Evolutionary conservation across 2,888 invertebrate species (phyloP), one percentile per base, ranked within the genome.

Genomic region (Helobdella robusta): DNA sequence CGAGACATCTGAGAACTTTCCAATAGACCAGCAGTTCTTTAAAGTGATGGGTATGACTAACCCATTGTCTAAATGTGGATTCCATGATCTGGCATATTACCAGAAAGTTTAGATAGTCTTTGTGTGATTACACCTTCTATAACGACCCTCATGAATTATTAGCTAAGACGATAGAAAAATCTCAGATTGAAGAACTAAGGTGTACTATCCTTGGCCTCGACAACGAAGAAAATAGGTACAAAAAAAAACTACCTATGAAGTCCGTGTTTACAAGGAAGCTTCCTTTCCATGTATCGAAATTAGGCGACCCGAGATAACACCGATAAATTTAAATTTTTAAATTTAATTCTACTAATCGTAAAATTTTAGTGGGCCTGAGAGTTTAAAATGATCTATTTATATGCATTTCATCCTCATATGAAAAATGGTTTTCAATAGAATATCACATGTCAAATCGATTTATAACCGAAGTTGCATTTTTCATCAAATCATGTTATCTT

Each of bases 11-110:
- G 44, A 81, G 61, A 75, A 78, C 28, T 75, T 82, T 25, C 84
- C 84, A 1, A 75, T 84, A 20, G 84, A 84, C 70, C 81, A 82
- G 23, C 78, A 79, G 68, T 84, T 84, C 72, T 84, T 84, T 82
- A 76, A 76, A 35, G 75, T 83, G 46, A 77, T 84, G 69, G 83
- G 83, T 1, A 67, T 71, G 35, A 75, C 74, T 63, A 82, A 82
- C 69, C 80, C 82, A 8, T 72, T 84, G 59, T 79, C 80, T 35
- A 79, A 78, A 62, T 80, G 76, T 66, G 77, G 78, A 50, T 84
- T 83, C 72, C 83, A 83, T 72, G 80, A 83, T 61, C 75, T 84
- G 56, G 78, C 75, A 18, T 81, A 82, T 60, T 81, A 79, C 69
- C 80, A 82, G 69, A 79, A 81, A 72, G 82, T 84, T 8, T 84